Evolutionary conservation across 1,140 invertebrate species (phyloP), one percentile per base, ranked within the genome.

Genomic region (Cotesia glomerata): DNA sequence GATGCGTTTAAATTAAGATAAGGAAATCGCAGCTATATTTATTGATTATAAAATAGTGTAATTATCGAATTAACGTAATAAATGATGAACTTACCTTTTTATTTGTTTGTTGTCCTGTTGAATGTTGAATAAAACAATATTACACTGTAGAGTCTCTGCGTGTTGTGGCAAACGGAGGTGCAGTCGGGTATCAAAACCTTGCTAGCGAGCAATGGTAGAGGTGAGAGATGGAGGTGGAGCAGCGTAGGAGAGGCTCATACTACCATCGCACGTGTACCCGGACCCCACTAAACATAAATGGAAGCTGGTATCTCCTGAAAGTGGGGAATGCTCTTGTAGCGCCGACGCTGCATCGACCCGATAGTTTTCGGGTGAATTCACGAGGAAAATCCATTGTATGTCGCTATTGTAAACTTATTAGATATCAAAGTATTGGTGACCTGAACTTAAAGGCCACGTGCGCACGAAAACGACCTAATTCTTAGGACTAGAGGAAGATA

Each of bases 321-420:
- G 52, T 69, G 52, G 45, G 49, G 49, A 66, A 52, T 32, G n/a
- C 34, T 63, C 67, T 71, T 65, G 75, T 68, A 78, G 81, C 82
- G 79, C 81, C 80, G 80, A 77, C 80, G 81, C 80, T 81, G 78
- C 77, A 83, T 83, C 81, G 81, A 83, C 80, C 81, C 78, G 73
- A 63, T 66, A 26, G n/a, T 54, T 66, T 66, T 66, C 35, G 64
- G 32, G 49, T 67, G 39, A 18, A 49, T 49, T 64, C 8, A 18
- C 14, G 16, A 49, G 45, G 35, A 49, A 49, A 49, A 26, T 13
- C 36, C 13, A 64, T 49, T 66, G 49, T 36, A 49, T 54, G 32
- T 39, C 49, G 5, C 16, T 35, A 36, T 35, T 16, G 18, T 49
- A 45, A 26, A 64, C 39, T 45, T 36, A 62, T n/a, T 64, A 16